Percentiles rank a stretch among this genome's conserved stretches.
These are phyloP conservation scores for Mormyrus lacerda DNA, from an alignment of 2,113 vertebrate genomes.

Conservation along the genomic window DNA sequence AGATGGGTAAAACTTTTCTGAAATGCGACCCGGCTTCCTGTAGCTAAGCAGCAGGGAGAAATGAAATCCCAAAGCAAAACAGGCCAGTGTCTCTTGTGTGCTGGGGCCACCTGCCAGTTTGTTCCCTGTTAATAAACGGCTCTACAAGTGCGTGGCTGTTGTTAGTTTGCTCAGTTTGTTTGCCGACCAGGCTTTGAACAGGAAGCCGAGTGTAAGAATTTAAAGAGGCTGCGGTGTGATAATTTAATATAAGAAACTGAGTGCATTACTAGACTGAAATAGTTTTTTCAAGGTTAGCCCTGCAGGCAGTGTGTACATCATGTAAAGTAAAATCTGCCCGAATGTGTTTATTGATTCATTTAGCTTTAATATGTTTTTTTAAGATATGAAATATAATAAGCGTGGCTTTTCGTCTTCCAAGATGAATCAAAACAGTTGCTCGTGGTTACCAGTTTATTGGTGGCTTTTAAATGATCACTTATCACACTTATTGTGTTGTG, in stretches of 20 bases:
- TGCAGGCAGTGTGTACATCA: neutral
- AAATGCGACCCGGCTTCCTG: neutral
- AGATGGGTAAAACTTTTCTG: neutral
- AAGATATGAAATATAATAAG: neutral
- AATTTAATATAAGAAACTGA: neutral
- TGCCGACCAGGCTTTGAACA: neutral
- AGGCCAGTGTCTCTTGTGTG: neutral
- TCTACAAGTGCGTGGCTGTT: neutral
- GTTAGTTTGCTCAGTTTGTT: neutral
- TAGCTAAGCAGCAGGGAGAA: neutral
- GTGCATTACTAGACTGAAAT: neutral
- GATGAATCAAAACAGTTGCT: neutral
- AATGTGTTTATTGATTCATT: neutral
- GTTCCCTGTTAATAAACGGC: neutral
- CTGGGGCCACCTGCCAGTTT: neutral
- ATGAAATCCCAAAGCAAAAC: neutral
- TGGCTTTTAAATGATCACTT: neutral
- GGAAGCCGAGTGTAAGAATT: neutral
- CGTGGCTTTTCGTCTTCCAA: neutral
- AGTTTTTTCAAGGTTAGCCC: neutral
- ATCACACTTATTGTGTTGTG: neutral
- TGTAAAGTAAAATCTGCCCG: neutral
- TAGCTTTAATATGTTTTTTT: neutral
- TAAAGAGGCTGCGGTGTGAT: neutral
- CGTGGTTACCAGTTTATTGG: neutral